phyloP scores from a whole-genome alignment of 2,888 invertebrate species.

The Eupithecia pulchellata region DNA sequence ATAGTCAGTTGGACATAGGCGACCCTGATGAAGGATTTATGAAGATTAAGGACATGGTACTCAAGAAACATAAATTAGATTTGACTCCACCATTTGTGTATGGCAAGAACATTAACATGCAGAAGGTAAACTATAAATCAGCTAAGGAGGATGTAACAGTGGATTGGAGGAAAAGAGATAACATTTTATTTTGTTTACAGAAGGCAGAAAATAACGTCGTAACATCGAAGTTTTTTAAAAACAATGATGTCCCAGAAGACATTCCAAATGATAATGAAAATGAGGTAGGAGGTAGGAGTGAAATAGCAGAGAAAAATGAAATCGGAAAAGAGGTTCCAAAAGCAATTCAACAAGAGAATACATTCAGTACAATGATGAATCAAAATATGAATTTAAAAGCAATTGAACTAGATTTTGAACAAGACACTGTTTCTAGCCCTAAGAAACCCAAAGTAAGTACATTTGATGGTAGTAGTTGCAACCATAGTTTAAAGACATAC shows the following conservation, averaged over 20 bases:
- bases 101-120: constrained; percentile 56
- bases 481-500: neutral
- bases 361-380: neutral
- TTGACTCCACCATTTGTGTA: constrained; percentile 74
- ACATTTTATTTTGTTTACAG: constrained; percentile 48
- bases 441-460: constrained; percentile 47
- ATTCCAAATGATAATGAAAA: constrained; percentile 33
- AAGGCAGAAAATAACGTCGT: constrained; percentile 54
- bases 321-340: constrained; percentile 7
- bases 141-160: neutral
- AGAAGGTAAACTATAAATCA: constrained; percentile 7
- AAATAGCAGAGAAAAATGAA: constrained; percentile 25
- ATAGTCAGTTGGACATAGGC: constrained; percentile 57
- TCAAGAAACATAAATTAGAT: constrained; percentile 71
- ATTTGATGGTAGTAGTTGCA: neutral
- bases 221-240: constrained; percentile 68
- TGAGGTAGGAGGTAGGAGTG: constrained; percentile 34
- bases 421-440: constrained; percentile 46
- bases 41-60: constrained; percentile 66
- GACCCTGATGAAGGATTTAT: constrained; percentile 58
- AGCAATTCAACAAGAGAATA: neutral
- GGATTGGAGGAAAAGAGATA: neutral
- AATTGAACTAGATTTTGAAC: constrained; percentile 12
- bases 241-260: constrained; percentile 21
- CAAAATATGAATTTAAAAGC: constrained; percentile 5